Evolutionary conservation across 2,888 invertebrate genomes (phyloP), one percentile per base, ranked within the genome.

Genomic region (Helicoverpa assulta): DNA sequence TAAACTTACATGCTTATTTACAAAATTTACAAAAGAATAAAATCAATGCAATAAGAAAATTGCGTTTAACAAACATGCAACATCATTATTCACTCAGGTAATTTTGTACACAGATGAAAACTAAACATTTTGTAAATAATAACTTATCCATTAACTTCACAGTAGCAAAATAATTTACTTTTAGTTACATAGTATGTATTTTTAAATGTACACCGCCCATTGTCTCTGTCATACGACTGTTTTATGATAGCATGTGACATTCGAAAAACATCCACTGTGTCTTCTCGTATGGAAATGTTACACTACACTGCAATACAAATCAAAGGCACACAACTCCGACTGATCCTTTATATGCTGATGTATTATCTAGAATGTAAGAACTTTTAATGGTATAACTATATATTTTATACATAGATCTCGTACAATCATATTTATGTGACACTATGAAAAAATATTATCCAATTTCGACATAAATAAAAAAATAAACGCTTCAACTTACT

Each of bases 1-100:
- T 92, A 85, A 73, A 89, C 86, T 89, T 90, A 92, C 80, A 89
- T 86, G 85, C 81, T 82, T 93, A 93, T 93, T 92, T 93, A 93
- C 93, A 93, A 88, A 91, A 92, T 93, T 89, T 93, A 93, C 93
- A 93, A 70, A 80, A 87, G 82, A 82, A 82, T 83, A 75, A 82
- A 64, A 65, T 55, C 68, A 54, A 72, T 70, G 68, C 70, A 69
- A 75, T 63, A 59, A 67, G 56, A 73, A 71, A 65, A 58, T 78
- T 56, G 65, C 54, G 5, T 54, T 66, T 67, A 81, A 78, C 57
- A 76, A 67, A 73, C 71, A 73, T 65, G 52, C 55, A 43, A 66
- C 14, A 33, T 62, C 64, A 67, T 73, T 70, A 72, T 59, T 59
- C 64, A 79, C 80, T 71, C 54, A 56, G 64, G 40, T 62, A 76